These are phyloP conservation scores for Neoarius graeffei DNA, from an alignment of 2,113 vertebrate genomes.

Conservation along the genomic window DNA sequence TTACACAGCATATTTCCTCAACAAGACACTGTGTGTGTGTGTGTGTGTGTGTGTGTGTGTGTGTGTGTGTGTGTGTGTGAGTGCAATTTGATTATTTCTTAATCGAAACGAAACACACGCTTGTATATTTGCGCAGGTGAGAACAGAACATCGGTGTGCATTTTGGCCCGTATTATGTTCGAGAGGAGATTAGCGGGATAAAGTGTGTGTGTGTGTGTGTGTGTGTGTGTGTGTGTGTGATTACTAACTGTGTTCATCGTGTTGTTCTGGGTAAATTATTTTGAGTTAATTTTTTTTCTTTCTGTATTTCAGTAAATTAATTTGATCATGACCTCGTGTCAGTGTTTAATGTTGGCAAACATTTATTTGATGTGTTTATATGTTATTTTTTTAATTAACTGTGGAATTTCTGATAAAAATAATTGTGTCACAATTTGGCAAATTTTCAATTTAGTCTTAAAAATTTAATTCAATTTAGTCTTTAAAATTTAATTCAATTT, in stretches of 20 bases:
- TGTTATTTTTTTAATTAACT: not conserved
- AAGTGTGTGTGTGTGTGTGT: conserved; percentile 12
- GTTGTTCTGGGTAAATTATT: not conserved
- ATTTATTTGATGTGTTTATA: not conserved
- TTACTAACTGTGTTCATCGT: not conserved
- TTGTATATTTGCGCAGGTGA: conserved; percentile 69
- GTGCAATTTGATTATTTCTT: conserved; percentile 73
- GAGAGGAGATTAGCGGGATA: conserved; percentile 46
- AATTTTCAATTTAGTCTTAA: not conserved
- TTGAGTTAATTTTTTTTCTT: not conserved
- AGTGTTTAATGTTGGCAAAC: not conserved
- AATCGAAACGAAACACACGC: conserved; percentile 66
- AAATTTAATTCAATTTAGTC: too few relatives aligned
- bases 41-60: conserved; percentile 67
- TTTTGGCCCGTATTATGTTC: conserved; percentile 51
- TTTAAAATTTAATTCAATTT: too few relatives aligned
- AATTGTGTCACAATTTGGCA: not conserved
- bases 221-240: conserved; percentile 14
- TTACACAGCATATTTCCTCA: conserved; percentile 73
- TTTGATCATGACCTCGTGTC: not conserved
- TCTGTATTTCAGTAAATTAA: not conserved
- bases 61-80: conserved; percentile 66
- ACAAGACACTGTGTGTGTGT: conserved; percentile 63
- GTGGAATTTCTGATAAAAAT: not conserved
- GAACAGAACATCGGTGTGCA: conserved; percentile 50